Percentiles rank a stretch among this genome's conserved stretches.
Conservation (phyloP, 1,140 invertebrate genomes). For the Mercenaria mercenaria region DNA sequence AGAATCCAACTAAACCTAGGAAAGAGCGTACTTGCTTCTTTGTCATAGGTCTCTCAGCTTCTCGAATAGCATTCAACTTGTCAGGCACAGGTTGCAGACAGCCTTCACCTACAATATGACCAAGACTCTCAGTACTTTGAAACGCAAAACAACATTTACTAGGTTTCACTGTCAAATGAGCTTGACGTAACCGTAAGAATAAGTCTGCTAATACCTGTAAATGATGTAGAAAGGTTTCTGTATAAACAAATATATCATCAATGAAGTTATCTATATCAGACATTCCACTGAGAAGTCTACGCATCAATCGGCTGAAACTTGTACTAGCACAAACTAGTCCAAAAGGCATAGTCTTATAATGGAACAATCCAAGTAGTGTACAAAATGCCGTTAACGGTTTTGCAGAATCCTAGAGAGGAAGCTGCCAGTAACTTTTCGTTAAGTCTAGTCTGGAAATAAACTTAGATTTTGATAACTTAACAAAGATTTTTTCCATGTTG, state of each 20-base stretch:
- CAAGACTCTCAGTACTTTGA: background rate
- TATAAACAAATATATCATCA: too few relatives aligned
- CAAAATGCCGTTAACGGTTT: slow-evolving; percentile 55
- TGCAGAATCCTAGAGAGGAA: background rate
- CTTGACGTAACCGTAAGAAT: too few relatives aligned
- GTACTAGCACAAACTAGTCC: slow-evolving; percentile 48
- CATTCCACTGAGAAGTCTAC: slow-evolving; percentile 50
- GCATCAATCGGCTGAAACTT: slow-evolving; percentile 63
- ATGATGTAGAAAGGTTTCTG: too few relatives aligned
- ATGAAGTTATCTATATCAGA: slow-evolving; percentile 5
- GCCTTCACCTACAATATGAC: too few relatives aligned
- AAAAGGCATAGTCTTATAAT: slow-evolving; percentile 59
- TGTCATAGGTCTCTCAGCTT: too few relatives aligned
- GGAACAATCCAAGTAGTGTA: background rate
- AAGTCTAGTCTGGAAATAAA: slow-evolving; percentile 62
- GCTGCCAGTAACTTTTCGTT: slow-evolving; percentile 69
- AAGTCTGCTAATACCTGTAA: too few relatives aligned
- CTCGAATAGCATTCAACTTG: too few relatives aligned
- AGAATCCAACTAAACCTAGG: too few relatives aligned
- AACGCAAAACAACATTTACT: slow-evolving; percentile 28
- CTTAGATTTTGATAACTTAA: slow-evolving; percentile 24
- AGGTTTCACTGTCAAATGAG: slow-evolving; percentile 54
- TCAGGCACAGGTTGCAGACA: too few relatives aligned
- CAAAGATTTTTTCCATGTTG: slow-evolving; percentile 63
- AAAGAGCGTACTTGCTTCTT: too few relatives aligned